Conservation (phyloP, 2,797 vertebrate genomes). For the Pantherophis vulpinus region DNA sequence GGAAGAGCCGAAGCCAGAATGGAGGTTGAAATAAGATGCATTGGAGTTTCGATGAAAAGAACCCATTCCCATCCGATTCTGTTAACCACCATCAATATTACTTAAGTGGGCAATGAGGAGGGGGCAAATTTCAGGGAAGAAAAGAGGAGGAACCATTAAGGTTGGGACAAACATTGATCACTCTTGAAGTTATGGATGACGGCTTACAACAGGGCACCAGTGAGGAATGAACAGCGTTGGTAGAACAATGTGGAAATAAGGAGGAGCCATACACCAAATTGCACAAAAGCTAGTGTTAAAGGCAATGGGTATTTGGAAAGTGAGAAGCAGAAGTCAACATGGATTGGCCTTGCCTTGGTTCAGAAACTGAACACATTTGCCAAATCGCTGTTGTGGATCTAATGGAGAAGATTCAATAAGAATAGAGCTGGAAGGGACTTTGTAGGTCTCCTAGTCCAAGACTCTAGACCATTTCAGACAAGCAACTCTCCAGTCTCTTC, state of each 20-base stretch:
- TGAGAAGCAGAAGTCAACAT: background rate
- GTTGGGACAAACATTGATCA: background rate
- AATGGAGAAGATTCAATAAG: conserved; percentile 47
- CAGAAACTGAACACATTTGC: conserved; percentile 81
- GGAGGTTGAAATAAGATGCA: conserved; percentile 65
- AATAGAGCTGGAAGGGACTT: no score
- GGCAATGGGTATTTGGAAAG: background rate
- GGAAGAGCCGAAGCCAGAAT: conserved; percentile 64
- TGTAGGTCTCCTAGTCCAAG: no score
- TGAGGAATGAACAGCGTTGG: background rate
- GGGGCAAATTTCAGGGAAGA: background rate
- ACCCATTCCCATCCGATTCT: conserved; percentile 35
- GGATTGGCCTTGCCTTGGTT: conserved; percentile 33
- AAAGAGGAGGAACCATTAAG: background rate
- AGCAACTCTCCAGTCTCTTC: no score
- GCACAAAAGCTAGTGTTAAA: background rate
- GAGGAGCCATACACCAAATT: background rate
- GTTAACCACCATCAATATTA: conserved; percentile 47
- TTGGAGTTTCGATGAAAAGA: conserved; percentile 45
- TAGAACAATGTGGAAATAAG: background rate
- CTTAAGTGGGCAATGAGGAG: conserved; percentile 31
- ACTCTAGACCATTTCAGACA: no score
- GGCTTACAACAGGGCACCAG: background rate
- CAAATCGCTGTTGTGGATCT: conserved; percentile 76
- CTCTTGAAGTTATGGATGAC: background rate